These are phyloP conservation scores for Cheilosia impressa DNA, from an alignment of 2,888 invertebrate species.

Conservation along the genomic window DNA sequence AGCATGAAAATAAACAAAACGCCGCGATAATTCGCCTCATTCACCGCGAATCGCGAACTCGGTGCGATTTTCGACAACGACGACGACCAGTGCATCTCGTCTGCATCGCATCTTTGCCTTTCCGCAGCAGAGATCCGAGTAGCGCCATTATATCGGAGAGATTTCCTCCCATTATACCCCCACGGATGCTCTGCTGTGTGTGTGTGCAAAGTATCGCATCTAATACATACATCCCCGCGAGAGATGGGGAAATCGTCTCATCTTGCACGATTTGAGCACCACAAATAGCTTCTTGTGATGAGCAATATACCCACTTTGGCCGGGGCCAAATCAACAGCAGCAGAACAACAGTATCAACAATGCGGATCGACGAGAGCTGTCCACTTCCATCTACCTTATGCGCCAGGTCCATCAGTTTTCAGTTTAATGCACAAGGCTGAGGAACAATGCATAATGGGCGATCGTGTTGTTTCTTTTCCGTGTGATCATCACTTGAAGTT, in stretches of 20 bases:
- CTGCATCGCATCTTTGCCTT: constrained; percentile 52
- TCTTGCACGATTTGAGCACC: constrained; percentile 74
- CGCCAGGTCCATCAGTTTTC: constrained; percentile 63
- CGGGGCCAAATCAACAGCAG: constrained; percentile 32
- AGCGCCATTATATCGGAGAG: constrained; percentile 72
- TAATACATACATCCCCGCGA: constrained; percentile 61
- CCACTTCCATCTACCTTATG: constrained; percentile 69
- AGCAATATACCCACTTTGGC: constrained; percentile 52
- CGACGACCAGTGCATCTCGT: constrained; percentile 61
- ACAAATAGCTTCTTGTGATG: constrained; percentile 75
- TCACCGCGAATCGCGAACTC: constrained; percentile 50
- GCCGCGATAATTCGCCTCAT: constrained; percentile 77
- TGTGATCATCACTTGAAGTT: constrained; percentile 54
- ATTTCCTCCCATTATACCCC: constrained; percentile 71
- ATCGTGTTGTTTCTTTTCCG: constrained; percentile 43
- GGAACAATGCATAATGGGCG: constrained; percentile 64
- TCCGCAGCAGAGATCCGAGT: constrained; percentile 46
- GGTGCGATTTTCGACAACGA: constrained; percentile 49
- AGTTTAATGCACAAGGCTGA: constrained; percentile 62
- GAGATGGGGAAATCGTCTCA: constrained; percentile 67
- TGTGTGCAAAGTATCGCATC: constrained; percentile 64
- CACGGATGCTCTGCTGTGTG: constrained; percentile 25
- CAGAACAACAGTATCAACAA: constrained; percentile 71
- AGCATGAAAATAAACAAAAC: constrained; percentile 84
- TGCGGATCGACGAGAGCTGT: constrained; percentile 70